These are phyloP conservation scores for Crocidura indochinensis DNA, from an alignment of 2,797 vertebrate species.

Conservation along the genomic window DNA sequence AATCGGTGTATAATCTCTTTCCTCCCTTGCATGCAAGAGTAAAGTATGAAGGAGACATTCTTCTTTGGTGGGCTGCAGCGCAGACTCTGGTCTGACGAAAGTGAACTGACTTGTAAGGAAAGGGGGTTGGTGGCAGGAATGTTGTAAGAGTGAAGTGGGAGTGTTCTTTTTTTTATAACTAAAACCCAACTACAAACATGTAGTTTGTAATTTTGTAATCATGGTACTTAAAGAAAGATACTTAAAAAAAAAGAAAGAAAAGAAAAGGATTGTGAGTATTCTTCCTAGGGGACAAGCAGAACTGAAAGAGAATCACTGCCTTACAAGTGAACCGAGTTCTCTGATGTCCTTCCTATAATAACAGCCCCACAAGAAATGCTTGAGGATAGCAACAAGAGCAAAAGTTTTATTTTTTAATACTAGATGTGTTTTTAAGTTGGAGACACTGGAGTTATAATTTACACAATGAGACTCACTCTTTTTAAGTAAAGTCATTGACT, in stretches of 20 bases:
- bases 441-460: neutral
- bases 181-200: too few species aligned
- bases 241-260: too few species aligned
- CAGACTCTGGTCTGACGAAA: neutral
- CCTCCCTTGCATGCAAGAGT: neutral
- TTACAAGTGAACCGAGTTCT: neutral
- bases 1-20: too few species aligned
- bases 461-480: constrained; percentile 4
- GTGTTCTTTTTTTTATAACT: too few species aligned
- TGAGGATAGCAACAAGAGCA: neutral
- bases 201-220: too few species aligned
- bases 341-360: neutral
- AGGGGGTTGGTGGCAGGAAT: too few species aligned
- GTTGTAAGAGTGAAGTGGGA: too few species aligned
- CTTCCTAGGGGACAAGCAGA: neutral
- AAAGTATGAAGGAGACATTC: neutral
- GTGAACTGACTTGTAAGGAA: neutral
- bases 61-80: neutral
- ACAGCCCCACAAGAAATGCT: neutral
- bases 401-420: constrained; percentile 26
- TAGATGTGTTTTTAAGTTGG: constrained; percentile 58
- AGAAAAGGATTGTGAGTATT: neutral
- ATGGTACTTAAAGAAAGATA: too few species aligned
- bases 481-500: constrained; percentile 13
- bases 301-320: neutral